phyloP scores from a whole-genome alignment of 1,140 invertebrate species.

The Ganaspis sp. region DNA sequence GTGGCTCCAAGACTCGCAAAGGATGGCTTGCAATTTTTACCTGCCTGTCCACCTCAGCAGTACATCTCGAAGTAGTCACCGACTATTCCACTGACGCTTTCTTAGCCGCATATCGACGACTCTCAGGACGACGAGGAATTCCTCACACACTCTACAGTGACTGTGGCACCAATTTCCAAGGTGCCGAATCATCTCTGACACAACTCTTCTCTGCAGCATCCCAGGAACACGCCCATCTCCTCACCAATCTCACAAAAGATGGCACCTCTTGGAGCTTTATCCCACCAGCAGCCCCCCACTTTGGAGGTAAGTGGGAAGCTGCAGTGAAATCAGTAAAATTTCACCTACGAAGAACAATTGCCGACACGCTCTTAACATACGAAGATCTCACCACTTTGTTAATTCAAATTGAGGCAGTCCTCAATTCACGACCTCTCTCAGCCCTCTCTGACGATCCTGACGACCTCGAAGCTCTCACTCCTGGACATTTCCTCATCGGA shows the following conservation, averaged over 20 bases:
- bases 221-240: no score
- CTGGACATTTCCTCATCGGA: neutral
- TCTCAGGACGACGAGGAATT: neutral
- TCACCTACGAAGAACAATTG: neutral
- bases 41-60: neutral
- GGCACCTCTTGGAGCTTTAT: neutral
- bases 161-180: no score
- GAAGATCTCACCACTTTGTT: neutral
- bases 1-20: neutral
- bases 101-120: neutral
- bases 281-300: no score
- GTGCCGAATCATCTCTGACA: no score
- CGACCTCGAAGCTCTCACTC: neutral
- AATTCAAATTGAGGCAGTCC: neutral
- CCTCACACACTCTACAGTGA: neutral
- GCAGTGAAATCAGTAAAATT: neutral
- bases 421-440: neutral
- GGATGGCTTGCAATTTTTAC: neutral
- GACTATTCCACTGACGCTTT: neutral
- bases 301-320: neutral
- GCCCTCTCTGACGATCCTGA: neutral
- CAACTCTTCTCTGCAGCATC: no score
- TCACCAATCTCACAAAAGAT: neutral
- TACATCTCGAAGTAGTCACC: no score
- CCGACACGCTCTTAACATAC: neutral